Evolutionary conservation across 2,888 invertebrate species (phyloP).

Genomic region (Dascillus cervinus): DNA sequence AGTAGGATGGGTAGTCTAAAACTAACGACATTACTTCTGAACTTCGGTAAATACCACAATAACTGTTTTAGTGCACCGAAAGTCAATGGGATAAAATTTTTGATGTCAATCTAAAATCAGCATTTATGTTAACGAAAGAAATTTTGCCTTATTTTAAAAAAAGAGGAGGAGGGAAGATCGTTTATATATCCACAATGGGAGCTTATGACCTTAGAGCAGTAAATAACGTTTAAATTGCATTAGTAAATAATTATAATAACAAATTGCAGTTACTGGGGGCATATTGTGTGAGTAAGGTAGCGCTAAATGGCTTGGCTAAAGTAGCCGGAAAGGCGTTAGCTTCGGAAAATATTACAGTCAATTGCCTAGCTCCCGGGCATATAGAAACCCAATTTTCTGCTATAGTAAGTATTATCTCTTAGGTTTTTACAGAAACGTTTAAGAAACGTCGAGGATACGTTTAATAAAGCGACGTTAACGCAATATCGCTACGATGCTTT

Average conservation of each 20-base stretch:
- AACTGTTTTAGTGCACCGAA: constrained; percentile 66
- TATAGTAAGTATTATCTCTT: constrained; percentile 49
- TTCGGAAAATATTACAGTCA: constrained; percentile 79
- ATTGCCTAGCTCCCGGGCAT: constrained; percentile 87
- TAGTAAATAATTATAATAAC: too few relatives aligned
- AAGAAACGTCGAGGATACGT: too few relatives aligned
- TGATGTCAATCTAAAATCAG: constrained; percentile 86
- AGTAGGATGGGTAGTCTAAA: too few relatives aligned
- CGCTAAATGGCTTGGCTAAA: constrained; percentile 80
- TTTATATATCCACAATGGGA: constrained; percentile 83
- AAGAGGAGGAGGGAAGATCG: constrained; percentile 72
- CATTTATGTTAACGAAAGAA: constrained; percentile 82
- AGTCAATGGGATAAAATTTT: constrained; percentile 91
- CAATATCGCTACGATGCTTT: too few relatives aligned
- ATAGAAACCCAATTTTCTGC: constrained; percentile 84
- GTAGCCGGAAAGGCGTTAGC: constrained; percentile 71
- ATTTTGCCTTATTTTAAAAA: constrained; percentile 72
- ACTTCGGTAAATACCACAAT: too few relatives aligned
- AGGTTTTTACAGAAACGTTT: too few relatives aligned
- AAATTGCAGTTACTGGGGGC: constrained; percentile 74
- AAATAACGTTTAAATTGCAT: too few relatives aligned
- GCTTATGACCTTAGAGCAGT: too few relatives aligned
- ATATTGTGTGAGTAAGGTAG: constrained; percentile 90
- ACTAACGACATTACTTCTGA: too few relatives aligned
- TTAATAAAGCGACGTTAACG: too few relatives aligned